Conservation (phyloP, 2,113 vertebrate species). For the Podarcis muralis region DNA sequence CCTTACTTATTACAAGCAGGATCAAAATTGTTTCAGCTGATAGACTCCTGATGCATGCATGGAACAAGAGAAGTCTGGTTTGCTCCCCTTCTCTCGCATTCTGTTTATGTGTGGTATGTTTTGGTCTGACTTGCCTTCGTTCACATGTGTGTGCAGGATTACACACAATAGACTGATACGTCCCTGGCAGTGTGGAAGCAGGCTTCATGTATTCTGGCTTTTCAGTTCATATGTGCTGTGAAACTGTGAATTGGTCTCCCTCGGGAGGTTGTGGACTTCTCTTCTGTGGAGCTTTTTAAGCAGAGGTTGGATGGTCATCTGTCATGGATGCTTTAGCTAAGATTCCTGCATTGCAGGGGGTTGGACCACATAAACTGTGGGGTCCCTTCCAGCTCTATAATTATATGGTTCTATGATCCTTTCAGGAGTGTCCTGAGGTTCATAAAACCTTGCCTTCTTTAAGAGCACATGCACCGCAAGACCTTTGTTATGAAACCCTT, state of each 20-base stretch:
- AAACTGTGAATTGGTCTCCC: neutral
- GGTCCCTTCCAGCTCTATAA: no score
- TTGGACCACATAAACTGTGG: no score
- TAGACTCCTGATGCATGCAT: neutral
- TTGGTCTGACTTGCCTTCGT: neutral
- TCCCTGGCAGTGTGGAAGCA: neutral
- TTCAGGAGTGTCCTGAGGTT: neutral
- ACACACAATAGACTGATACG: neutral
- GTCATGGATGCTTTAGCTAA: no score
- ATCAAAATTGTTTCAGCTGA: no score
- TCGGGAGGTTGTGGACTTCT: no score
- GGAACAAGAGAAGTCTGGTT: neutral
- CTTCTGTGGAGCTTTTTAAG: no score
- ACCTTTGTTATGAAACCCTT: neutral
- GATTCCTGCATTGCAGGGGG: no score
- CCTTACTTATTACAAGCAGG: no score
- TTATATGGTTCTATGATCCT: neutral
- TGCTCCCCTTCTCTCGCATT: neutral
- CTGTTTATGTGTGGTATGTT: neutral
- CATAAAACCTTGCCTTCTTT: neutral
- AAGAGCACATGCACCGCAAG: no score
- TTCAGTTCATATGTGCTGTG: neutral
- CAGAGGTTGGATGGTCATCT: no score
- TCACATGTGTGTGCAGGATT: neutral
- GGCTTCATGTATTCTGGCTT: neutral